phyloP scores from a whole-genome alignment of 2,113 vertebrate species.

The Cairina moschata region DNA sequence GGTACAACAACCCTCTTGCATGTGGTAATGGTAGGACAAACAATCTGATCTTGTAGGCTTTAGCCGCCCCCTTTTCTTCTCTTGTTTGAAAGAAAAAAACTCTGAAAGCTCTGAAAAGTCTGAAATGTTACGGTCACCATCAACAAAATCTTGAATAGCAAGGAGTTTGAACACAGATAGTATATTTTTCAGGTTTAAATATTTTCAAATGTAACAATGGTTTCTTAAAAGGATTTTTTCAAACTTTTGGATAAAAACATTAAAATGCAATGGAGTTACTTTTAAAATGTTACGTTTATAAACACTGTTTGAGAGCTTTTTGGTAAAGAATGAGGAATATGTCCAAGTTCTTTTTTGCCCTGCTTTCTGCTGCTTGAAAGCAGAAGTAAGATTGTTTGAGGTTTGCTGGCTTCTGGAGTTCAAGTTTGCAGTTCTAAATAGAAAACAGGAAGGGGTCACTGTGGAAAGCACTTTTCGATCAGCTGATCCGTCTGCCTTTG shows the following conservation, averaged over 20 bases:
- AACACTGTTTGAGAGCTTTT: background rate
- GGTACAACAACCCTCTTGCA: background rate
- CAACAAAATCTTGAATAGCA: background rate
- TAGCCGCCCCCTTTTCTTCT: background rate
- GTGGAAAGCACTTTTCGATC: slow-evolving; percentile 58
- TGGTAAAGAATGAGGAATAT: background rate
- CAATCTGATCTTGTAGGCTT: background rate
- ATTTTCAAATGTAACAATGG: background rate
- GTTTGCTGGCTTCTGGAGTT: slow-evolving; percentile 55
- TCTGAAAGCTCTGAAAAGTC: background rate
- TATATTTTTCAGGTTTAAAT: background rate
- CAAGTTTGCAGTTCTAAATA: slow-evolving; percentile 41
- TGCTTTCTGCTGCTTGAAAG: slow-evolving; percentile 64
- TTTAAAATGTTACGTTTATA: background rate
- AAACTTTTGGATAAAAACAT: background rate
- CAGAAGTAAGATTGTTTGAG: slow-evolving; percentile 75
- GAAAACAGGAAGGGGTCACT: slow-evolving; percentile 77
- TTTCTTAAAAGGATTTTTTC: background rate
- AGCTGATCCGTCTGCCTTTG: slow-evolving; percentile 45
- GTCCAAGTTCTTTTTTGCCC: slow-evolving; percentile 13
- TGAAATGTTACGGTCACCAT: background rate
- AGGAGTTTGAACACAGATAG: background rate
- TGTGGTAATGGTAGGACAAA: background rate
- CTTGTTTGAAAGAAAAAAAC: background rate
- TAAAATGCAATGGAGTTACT: background rate